Base-by-base conservation (phyloP, 2,888 invertebrate genomes). In the Nebria brevicollis region DNA sequence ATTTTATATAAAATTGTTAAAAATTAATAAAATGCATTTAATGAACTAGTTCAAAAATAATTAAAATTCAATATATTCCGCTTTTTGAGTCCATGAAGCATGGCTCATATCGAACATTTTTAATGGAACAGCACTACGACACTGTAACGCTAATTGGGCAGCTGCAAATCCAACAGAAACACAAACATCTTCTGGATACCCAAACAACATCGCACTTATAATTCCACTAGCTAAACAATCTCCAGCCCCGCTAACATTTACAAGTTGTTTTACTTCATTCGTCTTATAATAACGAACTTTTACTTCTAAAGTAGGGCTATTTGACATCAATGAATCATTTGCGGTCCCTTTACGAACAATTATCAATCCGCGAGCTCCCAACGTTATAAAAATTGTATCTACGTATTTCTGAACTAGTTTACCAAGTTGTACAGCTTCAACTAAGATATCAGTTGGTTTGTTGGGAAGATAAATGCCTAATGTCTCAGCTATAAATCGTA, bases 181-280 rank as follows among this genome's bases (percentile, higher is more conserved):
- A 86, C 94, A 93, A 81, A 90, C 88, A 73, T 91, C 89, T 87
- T 95, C 92, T 6, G 88, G 84, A 66, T 89, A 88, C 0, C 91
- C 91, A 54, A 87, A 87, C 34, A 95, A 87, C 86, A 94, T 89
- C 0, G 93, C 94, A 26, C 92, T 88, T 80, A 95, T 93, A 85
- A 94, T 93, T 0, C 95, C 95, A 86, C 93, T 92, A 2, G 92
- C 91, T 85, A 94, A 93, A 87, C 95, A 95, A 86, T 96, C 96
- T 1, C 96, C 96, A 25, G 95, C 95, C 4, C 96, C 96, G n/a
- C 95, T 95, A 0, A 95, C 95, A 89, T 93, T 95, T 76, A 92
- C 90, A 13, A 95, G 88, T 76, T 90, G 85, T 81, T 87, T 81
- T 66, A 91, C 82, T 82, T 86, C 84, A 83, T 88, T 83, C 3